Evolutionary conservation across 2,113 vertebrate genomes (phyloP), one percentile per base, ranked within the genome.

Genomic region (Ailurus styani): DNA sequence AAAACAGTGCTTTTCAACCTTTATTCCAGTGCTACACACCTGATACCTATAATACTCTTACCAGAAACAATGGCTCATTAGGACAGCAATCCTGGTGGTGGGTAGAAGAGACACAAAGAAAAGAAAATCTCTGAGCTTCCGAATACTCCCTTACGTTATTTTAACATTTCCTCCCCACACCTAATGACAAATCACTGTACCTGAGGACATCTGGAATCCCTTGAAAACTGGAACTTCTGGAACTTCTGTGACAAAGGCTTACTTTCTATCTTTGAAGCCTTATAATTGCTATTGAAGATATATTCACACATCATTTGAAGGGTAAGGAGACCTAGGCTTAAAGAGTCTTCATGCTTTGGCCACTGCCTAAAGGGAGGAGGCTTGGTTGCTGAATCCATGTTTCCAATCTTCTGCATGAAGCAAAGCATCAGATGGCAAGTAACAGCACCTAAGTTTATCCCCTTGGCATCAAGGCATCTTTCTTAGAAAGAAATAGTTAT

Each of bases 181-280:
- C 50, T 55, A 37, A n/a, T 34, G 25, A 95, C 70, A 77, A n/a
- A 1, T 23, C 9, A 82, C 12, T 73, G 21, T 27, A 73, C 20
- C 31, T 91, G n/a, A 82, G 50, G 18, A 77, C 13, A 31, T 77
- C 7, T 25, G 55, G 20, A 60, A 75, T 66, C 23, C 29, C 62
- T 50, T 81, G 29, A 66, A 66, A 62, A 8, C 14, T 54, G 57
- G 25, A 60, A 60, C 21, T 25, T 93, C 62, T 91, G 17, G n/a
- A 87, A 57, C 13, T 20, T 91, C n/a, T 85, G 57, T 68, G n/a
- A 70, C 21, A 68, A 91, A 75, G 31, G 18, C 55, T 89, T n/a
- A 75, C 29, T 78, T 27, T 31, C 12, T 62, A 34, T 34, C 45
- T 77, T 31, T 57, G 34, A 91, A 82, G 47, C 13, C 86, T 90